phyloP scores from a whole-genome alignment of 2,888 invertebrate species.

The Lycophotia porphyrea region DNA sequence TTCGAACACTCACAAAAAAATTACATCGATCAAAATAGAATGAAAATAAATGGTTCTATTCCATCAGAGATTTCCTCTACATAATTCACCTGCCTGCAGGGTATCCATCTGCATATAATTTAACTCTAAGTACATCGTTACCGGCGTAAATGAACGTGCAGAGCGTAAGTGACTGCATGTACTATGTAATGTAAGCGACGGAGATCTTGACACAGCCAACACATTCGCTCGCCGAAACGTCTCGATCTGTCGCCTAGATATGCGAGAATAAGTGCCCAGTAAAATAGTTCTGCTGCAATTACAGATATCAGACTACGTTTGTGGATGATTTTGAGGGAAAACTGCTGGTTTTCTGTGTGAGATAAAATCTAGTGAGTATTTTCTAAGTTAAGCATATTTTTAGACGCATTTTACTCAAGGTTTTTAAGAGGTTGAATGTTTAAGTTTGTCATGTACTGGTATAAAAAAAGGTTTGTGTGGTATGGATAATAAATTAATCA shows the following conservation, averaged over 20 bases:
- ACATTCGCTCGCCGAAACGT: conserved; percentile 59
- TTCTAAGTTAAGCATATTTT: conserved; percentile 4
- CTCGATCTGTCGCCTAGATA: conserved; percentile 55
- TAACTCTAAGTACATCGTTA: conserved; percentile 36
- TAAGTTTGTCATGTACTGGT: not conserved
- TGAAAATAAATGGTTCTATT: not conserved
- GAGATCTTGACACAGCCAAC: conserved; percentile 66
- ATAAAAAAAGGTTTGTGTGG: too few relatives aligned
- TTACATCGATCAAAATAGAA: not conserved
- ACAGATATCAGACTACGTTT: conserved; percentile 49
- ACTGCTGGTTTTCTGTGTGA: conserved; percentile 16
- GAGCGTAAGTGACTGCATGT: conserved; percentile 56
- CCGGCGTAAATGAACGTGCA: conserved; percentile 43
- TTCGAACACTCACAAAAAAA: not conserved
- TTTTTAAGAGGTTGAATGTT: not conserved
- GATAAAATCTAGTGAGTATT: conserved; percentile 25
- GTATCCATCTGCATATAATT: conserved; percentile 27
- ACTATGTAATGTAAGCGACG: conserved; percentile 40
- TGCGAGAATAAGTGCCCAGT: conserved; percentile 54
- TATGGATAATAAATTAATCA: not conserved
- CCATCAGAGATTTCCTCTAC: not conserved
- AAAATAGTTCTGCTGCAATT: conserved; percentile 58
- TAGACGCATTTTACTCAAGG: not conserved
- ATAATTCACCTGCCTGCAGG: not conserved
- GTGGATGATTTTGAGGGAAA: conserved; percentile 27